These are phyloP conservation scores for Scaptomyza pallida DNA, from an alignment of 1,140 invertebrate species.

Conservation along the genomic window DNA sequence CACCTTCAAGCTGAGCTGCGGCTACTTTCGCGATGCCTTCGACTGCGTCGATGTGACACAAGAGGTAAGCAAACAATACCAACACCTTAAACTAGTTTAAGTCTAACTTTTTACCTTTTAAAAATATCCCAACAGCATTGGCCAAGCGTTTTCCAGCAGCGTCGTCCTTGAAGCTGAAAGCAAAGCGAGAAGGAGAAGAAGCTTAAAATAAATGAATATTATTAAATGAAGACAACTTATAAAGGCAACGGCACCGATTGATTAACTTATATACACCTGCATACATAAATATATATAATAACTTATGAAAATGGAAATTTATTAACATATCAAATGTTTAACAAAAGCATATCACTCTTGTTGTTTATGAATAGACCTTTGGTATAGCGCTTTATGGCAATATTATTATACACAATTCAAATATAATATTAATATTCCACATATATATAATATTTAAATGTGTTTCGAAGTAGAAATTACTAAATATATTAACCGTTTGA, in stretches of 20 bases:
- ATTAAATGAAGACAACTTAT: conserved; percentile 1
- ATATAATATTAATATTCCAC: conserved; percentile 19
- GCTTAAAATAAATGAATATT: not conserved
- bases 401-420: conserved; percentile 22
- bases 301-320: conserved; percentile 29
- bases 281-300: conserved; percentile 16
- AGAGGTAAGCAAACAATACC: conserved; percentile 28
- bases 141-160: conserved; percentile 41
- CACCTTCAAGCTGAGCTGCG: conserved; percentile 92
- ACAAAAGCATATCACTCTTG: conserved; percentile 60
- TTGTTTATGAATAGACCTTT: conserved; percentile 33
- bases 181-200: not conserved
- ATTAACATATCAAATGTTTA: conserved; percentile 57
- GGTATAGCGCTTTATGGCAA: not conserved
- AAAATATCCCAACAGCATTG: conserved; percentile 8
- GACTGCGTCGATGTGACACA: conserved; percentile 90
- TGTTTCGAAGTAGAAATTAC: conserved; percentile 55
- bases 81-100: not conserved
- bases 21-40: conserved; percentile 94
- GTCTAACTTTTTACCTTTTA: not conserved
- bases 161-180: conserved; percentile 30
- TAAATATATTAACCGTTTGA: conserved; percentile 11
- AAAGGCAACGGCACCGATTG: conserved; percentile 28
- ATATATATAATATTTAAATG: conserved; percentile 41
- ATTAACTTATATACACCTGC: conserved; percentile 20